Percentiles rank a stretch among this genome's conserved stretches.
These are phyloP conservation scores for Oxytorus armatus DNA, from an alignment of 2,888 invertebrate species.

Conservation along the genomic window DNA sequence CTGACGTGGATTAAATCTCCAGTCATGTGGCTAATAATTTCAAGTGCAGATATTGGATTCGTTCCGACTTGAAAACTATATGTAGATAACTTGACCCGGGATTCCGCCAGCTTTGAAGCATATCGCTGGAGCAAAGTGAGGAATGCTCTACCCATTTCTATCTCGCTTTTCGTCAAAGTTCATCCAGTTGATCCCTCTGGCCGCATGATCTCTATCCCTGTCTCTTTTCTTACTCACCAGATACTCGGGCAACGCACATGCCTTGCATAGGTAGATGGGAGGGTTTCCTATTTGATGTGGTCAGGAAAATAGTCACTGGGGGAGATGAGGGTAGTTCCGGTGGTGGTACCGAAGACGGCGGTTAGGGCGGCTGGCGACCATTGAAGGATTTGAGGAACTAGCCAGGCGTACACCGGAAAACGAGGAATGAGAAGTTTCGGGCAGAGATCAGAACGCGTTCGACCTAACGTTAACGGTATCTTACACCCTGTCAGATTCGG, in stretches of 20 bases:
- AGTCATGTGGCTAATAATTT: not conserved
- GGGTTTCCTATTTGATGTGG: slow-evolving; percentile 79
- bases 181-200: slow-evolving; percentile 24
- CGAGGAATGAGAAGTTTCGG: slow-evolving; percentile 29
- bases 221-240: slow-evolving; percentile 38
- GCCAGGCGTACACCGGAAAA: slow-evolving; percentile 28
- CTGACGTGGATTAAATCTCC: slow-evolving; percentile 18
- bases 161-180: slow-evolving; percentile 49
- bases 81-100: slow-evolving; percentile 5
- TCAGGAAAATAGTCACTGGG: slow-evolving; percentile 65
- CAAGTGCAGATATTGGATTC: not conserved
- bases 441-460: slow-evolving; percentile 68
- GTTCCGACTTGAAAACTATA: slow-evolving; percentile 1
- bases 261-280: slow-evolving; percentile 73
- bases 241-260: slow-evolving; percentile 67
- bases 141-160: slow-evolving; percentile 31
- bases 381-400: slow-evolving; percentile 38
- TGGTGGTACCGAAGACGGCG: slow-evolving; percentile 36
- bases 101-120: slow-evolving; percentile 16
- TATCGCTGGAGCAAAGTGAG: slow-evolving; percentile 24
- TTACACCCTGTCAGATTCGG: slow-evolving; percentile 75
- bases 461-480: slow-evolving; percentile 76
- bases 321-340: slow-evolving; percentile 26
- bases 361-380: slow-evolving; percentile 14
- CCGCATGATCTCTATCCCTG: slow-evolving; percentile 4